phyloP scores from a whole-genome alignment of 2,888 invertebrate species.

The Drosophila vallismaia region DNA sequence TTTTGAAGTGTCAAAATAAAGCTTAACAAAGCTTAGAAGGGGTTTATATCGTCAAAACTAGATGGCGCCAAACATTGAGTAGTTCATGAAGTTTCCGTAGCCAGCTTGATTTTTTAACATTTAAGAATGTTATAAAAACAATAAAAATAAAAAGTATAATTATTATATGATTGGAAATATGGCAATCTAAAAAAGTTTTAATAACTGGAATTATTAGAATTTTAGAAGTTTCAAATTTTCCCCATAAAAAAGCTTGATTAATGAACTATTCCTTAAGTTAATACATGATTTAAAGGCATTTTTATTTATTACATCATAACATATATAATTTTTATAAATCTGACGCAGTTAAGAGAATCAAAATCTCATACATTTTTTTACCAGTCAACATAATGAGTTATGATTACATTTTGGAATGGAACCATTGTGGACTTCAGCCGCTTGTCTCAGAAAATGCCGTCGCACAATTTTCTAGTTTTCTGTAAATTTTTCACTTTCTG shows the following conservation, averaged over 20 bases:
- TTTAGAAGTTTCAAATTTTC: too few relatives aligned
- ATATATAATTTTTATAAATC: background rate
- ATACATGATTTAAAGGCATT: too few relatives aligned
- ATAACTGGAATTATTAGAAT: too few relatives aligned
- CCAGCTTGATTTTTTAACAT: background rate
- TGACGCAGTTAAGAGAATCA: conserved; percentile 13
- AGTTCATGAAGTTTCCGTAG: background rate
- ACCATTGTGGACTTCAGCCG: conserved; percentile 28
- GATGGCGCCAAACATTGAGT: conserved; percentile 1
- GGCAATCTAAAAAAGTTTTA: too few relatives aligned
- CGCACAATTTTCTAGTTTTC: conserved; percentile 4
- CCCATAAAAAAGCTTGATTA: too few relatives aligned
- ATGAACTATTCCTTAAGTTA: too few relatives aligned
- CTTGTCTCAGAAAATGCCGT: conserved; percentile 31
- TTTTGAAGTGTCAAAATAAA: background rate
- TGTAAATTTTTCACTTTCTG: conserved; percentile 19
- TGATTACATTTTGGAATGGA: conserved; percentile 7
- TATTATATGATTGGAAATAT: too few relatives aligned
- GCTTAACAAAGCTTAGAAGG: background rate
- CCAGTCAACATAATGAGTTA: conserved; percentile 32
- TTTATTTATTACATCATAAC: too few relatives aligned
- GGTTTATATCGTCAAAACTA: background rate
- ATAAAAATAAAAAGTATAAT: too few relatives aligned
- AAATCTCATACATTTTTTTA: conserved; percentile 30
- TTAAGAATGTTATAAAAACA: background rate